Evolutionary conservation across 2,797 vertebrate species (phyloP).

Genomic region (Neostethus bicornis): DNA sequence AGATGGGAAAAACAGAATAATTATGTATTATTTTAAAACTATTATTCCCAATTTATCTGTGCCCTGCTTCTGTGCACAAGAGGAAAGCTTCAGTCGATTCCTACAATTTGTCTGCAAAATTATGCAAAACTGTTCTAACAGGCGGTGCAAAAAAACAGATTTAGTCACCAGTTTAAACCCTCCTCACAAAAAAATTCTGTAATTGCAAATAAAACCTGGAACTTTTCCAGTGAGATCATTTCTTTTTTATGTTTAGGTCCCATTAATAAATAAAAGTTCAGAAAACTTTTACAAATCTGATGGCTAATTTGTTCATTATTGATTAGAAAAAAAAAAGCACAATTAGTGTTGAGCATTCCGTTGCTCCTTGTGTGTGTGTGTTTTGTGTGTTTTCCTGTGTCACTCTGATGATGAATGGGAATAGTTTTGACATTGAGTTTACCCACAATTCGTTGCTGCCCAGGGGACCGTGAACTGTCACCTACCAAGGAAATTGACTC

Average conservation of each 20-base stretch:
- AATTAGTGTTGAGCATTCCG: conserved; percentile 2
- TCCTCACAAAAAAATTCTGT: conserved; percentile 3
- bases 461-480: conserved; percentile 70
- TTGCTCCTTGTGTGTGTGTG: not conserved
- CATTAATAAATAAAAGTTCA: too few species aligned
- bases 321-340: too few species aligned
- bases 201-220: too few species aligned
- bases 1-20: not conserved
- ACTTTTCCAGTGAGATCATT: too few species aligned
- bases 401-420: conserved; percentile 61
- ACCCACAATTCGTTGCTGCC: conserved; percentile 60
- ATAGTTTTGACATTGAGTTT: conserved; percentile 69
- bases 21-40: not conserved
- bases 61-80: not conserved
- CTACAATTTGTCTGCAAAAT: conserved; percentile 12
- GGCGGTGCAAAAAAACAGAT: conserved; percentile 1
- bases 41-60: not conserved
- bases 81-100: conserved; percentile 12
- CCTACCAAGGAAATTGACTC: conserved; percentile 63
- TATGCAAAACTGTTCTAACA: conserved; percentile 8
- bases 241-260: too few species aligned
- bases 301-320: too few species aligned
- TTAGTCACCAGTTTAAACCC: conserved; percentile 16
- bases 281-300: too few species aligned
- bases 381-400: conserved; percentile 23